These are phyloP conservation scores for Dryas iulia DNA, from an alignment of 1,140 invertebrate genomes.

Conservation along the genomic window DNA sequence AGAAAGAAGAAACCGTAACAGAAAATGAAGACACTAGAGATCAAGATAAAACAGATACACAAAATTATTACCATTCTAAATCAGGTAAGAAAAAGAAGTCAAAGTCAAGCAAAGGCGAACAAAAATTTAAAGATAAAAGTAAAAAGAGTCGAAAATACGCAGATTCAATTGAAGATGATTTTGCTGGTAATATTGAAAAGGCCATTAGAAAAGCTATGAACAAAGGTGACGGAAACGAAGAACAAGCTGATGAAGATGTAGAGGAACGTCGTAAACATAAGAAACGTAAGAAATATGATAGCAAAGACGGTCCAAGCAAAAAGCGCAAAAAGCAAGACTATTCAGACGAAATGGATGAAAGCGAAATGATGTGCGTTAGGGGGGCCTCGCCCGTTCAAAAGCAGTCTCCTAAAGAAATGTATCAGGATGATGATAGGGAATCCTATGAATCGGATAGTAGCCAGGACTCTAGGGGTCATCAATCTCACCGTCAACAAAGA, in stretches of 20 bases:
- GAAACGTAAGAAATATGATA: constrained; percentile 77
- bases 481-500: constrained; percentile 52
- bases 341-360: constrained; percentile 86
- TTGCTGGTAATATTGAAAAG: constrained; percentile 88
- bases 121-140: constrained; percentile 68
- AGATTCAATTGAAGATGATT: constrained; percentile 83
- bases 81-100: constrained; percentile 78
- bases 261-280: constrained; percentile 75
- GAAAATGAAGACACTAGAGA: constrained; percentile 40
- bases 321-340: constrained; percentile 79
- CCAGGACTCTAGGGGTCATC: constrained; percentile 70
- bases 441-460: constrained; percentile 81
- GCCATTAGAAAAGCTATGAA: constrained; percentile 85
- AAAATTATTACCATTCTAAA: constrained; percentile 64
- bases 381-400: constrained; percentile 84
- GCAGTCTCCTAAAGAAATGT: constrained; percentile 47
- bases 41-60: constrained; percentile 46
- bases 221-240: constrained; percentile 78
- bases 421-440: constrained; percentile 72
- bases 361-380: constrained; percentile 88
- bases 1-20: constrained; percentile 46
- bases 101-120: constrained; percentile 66
- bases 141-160: constrained; percentile 66
- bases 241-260: constrained; percentile 78
- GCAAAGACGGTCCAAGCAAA: constrained; percentile 63